These are phyloP conservation scores for Cecidostiba fungosa DNA, from an alignment of 2,888 invertebrate species.

Conservation along the genomic window DNA sequence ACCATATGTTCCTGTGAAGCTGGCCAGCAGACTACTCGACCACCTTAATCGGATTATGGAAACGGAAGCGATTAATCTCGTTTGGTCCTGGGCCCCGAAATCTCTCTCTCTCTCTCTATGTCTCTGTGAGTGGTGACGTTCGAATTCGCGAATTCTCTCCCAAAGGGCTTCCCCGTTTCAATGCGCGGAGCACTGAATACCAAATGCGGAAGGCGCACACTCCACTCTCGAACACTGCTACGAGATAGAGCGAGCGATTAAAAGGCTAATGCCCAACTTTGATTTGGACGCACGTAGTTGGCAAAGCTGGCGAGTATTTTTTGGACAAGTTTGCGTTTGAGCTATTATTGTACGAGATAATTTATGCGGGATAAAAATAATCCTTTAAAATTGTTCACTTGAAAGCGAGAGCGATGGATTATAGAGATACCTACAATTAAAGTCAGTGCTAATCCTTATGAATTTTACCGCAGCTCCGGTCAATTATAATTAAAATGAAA, in stretches of 20 bases:
- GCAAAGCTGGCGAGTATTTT: background rate
- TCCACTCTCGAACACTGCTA: background rate
- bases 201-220: background rate
- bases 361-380: no score
- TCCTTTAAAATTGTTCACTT: background rate
- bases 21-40: constrained; percentile 32
- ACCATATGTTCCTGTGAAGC: constrained; percentile 64
- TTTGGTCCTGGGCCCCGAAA: constrained; percentile 61
- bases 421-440: background rate
- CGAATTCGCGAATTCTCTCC: constrained; percentile 28
- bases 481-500: background rate
- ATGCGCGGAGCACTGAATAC: constrained; percentile 3
- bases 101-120: background rate
- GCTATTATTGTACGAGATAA: background rate
- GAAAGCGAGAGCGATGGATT: no score
- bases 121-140: constrained; percentile 21
- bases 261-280: constrained; percentile 18
- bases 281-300: background rate
- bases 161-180: constrained; percentile 20
- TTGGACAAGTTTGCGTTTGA: background rate
- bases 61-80: constrained; percentile 70
- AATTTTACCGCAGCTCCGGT: background rate
- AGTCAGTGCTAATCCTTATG: background rate
- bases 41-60: constrained; percentile 68
- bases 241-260: constrained; percentile 7